A percentile compares a stretch with the other conserved stretches of the same genome.
These are phyloP conservation scores for Metalampra italica DNA, from an alignment of 2,888 invertebrate species.

Conservation along the genomic window DNA sequence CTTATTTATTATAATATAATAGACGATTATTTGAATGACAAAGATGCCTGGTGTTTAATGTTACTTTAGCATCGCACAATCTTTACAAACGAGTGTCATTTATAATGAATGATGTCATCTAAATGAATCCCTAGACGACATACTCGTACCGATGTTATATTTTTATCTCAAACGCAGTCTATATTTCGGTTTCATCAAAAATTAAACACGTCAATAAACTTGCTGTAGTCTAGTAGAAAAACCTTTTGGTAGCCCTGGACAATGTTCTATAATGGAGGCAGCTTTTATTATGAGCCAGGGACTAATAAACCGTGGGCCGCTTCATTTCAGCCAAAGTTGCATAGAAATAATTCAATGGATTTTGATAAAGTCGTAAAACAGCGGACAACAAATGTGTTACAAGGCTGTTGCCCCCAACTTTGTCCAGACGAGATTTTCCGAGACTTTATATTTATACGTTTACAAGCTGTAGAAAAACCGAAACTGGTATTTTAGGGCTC, in stretches of 20 bases:
- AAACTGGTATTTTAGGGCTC: constrained; percentile 2
- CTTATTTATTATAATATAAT: too few relatives aligned
- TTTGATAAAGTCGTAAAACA: constrained; percentile 31
- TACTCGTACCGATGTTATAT: too few relatives aligned
- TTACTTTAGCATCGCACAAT: too few relatives aligned
- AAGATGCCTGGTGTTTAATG: too few relatives aligned
- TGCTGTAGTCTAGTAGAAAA: background rate
- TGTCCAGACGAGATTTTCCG: background rate
- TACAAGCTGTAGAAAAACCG: background rate
- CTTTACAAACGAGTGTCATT: too few relatives aligned
- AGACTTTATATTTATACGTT: background rate
- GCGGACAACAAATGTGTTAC: background rate
- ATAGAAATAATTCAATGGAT: constrained; percentile 38
- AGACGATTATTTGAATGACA: too few relatives aligned
- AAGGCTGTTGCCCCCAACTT: background rate
- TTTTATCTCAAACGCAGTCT: too few relatives aligned
- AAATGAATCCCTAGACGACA: too few relatives aligned
- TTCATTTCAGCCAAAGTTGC: constrained; percentile 34
- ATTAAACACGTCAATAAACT: background rate
- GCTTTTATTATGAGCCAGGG: constrained; percentile 37
- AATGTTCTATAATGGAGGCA: constrained; percentile 13
- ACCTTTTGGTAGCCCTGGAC: constrained; percentile 4
- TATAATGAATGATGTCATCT: too few relatives aligned
- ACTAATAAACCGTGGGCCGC: constrained; percentile 33
- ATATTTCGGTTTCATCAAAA: too few relatives aligned